A percentile compares a stretch with the other conserved stretches of the same genome.
These are phyloP conservation scores for Sphenodon punctatus DNA, from an alignment of 2,797 vertebrate species.

Conservation along the genomic window DNA sequence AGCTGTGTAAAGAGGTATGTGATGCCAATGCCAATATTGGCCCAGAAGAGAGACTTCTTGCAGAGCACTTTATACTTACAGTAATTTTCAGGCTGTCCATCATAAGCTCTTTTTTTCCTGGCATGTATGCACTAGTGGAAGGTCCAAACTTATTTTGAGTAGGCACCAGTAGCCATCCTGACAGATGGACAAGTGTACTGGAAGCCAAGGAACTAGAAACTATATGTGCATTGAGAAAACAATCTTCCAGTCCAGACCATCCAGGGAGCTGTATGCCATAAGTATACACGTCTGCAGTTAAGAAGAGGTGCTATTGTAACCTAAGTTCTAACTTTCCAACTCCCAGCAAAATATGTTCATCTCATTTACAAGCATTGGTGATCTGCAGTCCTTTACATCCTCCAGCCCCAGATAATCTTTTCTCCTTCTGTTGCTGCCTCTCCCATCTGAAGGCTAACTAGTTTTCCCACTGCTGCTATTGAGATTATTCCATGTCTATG, in stretches of 20 bases:
- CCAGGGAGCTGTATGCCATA: conserved; percentile 18
- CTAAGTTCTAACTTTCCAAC: neutral
- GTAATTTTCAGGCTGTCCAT: conserved; percentile 11
- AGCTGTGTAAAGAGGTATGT: conserved; percentile 27
- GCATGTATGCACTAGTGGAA: conserved; percentile 24
- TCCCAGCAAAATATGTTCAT: neutral
- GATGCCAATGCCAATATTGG: conserved; percentile 36
- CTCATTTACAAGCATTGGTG: neutral
- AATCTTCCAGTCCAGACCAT: conserved; percentile 32
- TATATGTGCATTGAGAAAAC: conserved; percentile 48
- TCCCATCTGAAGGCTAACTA: neutral
- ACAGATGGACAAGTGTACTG: conserved; percentile 54
- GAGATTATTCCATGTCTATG: neutral
- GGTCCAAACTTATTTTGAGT: conserved; percentile 63
- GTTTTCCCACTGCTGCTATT: neutral
- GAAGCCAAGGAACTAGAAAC: conserved; percentile 53
- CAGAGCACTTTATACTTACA: conserved; percentile 24
- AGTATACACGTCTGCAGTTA: conserved; percentile 18
- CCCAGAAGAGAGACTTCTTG: conserved; percentile 27
- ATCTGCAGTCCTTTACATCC: neutral
- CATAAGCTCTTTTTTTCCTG: conserved; percentile 37
- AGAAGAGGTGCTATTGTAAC: conserved; percentile 27
- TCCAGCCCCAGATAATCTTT: neutral
- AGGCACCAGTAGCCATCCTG: conserved; percentile 25
- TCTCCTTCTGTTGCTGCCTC: neutral